Evolutionary conservation across 1,140 invertebrate genomes (phyloP).

Genomic region (Ericerus pela): DNA sequence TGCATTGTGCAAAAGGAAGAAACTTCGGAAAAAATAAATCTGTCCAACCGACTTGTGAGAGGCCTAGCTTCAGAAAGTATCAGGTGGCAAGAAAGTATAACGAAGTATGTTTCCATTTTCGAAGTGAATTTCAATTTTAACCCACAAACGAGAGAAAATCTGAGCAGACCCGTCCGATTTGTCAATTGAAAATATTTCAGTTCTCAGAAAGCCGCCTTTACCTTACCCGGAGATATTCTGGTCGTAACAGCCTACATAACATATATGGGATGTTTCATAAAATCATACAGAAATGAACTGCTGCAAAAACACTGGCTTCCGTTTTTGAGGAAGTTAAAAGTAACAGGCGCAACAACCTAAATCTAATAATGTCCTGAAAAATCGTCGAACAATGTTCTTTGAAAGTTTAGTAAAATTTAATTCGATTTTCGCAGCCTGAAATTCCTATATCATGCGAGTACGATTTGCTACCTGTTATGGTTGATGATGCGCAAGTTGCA

Average conservation of each 20-base stretch:
- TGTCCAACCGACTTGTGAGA: constrained; percentile 82
- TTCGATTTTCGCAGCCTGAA: constrained; percentile 36
- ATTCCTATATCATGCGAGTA: constrained; percentile 64
- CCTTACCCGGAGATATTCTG: constrained; percentile 77
- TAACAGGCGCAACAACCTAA: constrained; percentile 21
- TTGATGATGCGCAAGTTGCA: constrained; percentile 81
- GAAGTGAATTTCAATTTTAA: background rate
- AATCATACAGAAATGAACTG: constrained; percentile 63
- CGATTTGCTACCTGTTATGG: constrained; percentile 67
- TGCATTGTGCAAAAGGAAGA: constrained; percentile 75
- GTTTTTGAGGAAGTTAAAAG: constrained; percentile 42
- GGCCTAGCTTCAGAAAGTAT: constrained; percentile 86
- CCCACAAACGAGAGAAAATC: background rate
- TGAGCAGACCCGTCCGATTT: background rate
- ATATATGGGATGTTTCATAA: constrained; percentile 86
- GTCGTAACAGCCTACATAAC: constrained; percentile 87
- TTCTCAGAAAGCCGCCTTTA: constrained; percentile 44
- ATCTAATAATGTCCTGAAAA: no score
- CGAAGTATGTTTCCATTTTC: constrained; percentile 33
- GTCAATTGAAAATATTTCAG: constrained; percentile 24
- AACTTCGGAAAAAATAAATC: constrained; percentile 67
- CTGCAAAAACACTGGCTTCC: constrained; percentile 69
- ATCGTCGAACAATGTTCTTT: no score
- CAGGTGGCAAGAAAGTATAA: constrained; percentile 59
- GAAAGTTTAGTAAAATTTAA: background rate